Evolutionary conservation across 2,888 invertebrate species (phyloP).

Genomic region (Saturnia pavonia): DNA sequence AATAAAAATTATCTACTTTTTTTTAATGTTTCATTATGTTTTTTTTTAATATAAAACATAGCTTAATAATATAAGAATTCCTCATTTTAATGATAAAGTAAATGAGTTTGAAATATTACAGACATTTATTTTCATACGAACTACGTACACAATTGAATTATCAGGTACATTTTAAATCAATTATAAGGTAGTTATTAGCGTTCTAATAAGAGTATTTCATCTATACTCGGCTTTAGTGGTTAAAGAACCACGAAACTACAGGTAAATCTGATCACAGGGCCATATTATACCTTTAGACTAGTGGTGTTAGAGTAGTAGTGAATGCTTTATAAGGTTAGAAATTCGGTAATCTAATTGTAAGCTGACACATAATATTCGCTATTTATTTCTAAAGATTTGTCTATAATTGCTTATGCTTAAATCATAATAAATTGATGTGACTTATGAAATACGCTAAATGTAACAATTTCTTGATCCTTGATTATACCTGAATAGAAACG

Average conservation of each 20-base stretch:
- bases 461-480: no score
- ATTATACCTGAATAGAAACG: no score
- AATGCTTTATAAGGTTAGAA: background rate
- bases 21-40: no score
- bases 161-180: background rate
- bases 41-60: no score
- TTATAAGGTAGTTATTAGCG: background rate
- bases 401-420: no score
- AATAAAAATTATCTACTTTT: no score
- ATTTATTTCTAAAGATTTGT: background rate
- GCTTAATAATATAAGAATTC: no score
- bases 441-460: no score
- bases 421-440: no score
- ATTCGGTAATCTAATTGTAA: background rate
- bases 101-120: background rate
- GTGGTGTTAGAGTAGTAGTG: background rate
- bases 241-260: background rate
- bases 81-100: no score
- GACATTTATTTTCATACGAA: background rate
- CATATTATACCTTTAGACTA: background rate
- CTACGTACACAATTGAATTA: background rate
- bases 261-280: background rate
- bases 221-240: background rate
- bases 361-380: background rate
- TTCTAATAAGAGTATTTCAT: background rate